Conservation (phyloP, 2,113 vertebrate genomes). For the Urocolius indicus region DNA sequence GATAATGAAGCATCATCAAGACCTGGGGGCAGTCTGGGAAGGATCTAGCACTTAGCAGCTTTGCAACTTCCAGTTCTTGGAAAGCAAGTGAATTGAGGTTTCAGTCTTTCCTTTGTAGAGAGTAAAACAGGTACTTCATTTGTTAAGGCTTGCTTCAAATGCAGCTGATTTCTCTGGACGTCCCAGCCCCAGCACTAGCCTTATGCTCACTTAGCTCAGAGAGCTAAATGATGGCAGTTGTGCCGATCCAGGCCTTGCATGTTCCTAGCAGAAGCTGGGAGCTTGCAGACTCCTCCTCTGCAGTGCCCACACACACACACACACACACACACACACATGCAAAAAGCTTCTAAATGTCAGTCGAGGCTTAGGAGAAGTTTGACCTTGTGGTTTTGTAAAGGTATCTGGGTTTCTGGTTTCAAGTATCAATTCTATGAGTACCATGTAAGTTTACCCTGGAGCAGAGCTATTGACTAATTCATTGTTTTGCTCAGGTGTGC, state of each 20-base stretch:
- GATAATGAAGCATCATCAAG: neutral
- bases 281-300: neutral
- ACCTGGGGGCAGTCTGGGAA: neutral
- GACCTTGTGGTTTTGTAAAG: neutral
- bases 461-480: constrained; percentile 62
- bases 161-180: neutral
- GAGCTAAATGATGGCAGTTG: neutral
- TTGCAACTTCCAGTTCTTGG: accelerated
- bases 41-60: neutral
- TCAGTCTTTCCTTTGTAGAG: neutral
- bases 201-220: too few relatives aligned
- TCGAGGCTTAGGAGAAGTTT: constrained; percentile 19
- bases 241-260: too few relatives aligned
- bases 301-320: neutral
- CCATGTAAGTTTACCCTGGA: constrained; percentile 53
- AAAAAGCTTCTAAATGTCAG: neutral
- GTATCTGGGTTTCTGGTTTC: constrained; percentile 50
- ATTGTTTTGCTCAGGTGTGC: constrained; percentile 47
- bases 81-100: neutral
- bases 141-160: neutral
- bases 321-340: too few relatives aligned
- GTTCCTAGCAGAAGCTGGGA: neutral
- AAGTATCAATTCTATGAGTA: constrained; percentile 39
- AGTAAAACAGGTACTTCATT: neutral
- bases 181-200: neutral